Evolutionary conservation across 92 coral and sea anemone species (phyloP), one percentile per base, ranked within the genome.

Genomic region (Epizoanthus scotinus): DNA sequence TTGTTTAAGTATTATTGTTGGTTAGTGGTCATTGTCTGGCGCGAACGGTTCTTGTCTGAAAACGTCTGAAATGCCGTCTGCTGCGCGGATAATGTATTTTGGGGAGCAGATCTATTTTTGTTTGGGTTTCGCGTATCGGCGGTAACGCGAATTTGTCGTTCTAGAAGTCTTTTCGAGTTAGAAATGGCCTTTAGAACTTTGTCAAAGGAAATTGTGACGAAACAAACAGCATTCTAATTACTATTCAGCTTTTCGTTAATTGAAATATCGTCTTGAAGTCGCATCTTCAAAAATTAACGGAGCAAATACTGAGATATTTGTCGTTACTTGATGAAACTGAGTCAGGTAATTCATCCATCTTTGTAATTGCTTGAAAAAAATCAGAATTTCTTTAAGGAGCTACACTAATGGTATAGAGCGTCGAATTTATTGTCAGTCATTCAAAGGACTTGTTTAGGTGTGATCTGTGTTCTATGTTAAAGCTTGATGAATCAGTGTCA

Each of bases 1-100:
- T 92, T 92, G 97, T 92, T 89, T 90, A 92, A 92, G 97, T 92
- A 92, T 93, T 93, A 93, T 93, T 93, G 97, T 93, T 90, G 97
- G 97, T 90, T 90, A 93, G 97, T 90, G 89, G 97, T 90, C 87
- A 93, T 93, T 93, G 97, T 93, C 97, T 93, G 94, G 94, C 92
- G 78, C 81, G 87, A 87, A 83, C 91, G 89, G 70, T 93, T 89
- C 90, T 88, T 82, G 97, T 93, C 97, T 90, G 94, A 90, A 90
- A 89, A 86, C 83, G 90, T 89, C 92, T 89, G 96, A 89, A 84
- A 90, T 83, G 92, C 90, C 97, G 94, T 90, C 97, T 93, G 94
- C 88, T 73, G 47, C 54, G 84, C 63, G 65, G 47, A 79, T 81
- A 90, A 90, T 90, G 81, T 90, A 82, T 89, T 88, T 85, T 90